Conservation (phyloP, 2,888 invertebrate genomes). For the Coremacera marginata region DNA sequence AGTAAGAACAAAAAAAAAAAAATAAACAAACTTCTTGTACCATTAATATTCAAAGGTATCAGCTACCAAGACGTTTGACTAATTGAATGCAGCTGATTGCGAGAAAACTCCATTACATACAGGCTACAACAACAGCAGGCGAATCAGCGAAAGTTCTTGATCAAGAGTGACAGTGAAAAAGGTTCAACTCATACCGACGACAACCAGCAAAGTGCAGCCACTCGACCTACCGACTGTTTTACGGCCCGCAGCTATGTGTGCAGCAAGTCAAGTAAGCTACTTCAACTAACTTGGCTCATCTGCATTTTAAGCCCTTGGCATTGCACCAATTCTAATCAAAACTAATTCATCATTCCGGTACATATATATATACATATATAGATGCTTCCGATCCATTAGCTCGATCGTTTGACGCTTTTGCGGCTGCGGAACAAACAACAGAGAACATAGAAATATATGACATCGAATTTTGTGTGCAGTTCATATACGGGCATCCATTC, state of each 20-base stretch:
- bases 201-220: slow-evolving; percentile 6
- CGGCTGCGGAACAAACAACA: background rate
- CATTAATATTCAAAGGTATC: slow-evolving; percentile 59
- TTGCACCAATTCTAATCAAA: slow-evolving; percentile 49
- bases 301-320: slow-evolving; percentile 18
- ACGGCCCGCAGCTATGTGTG: background rate
- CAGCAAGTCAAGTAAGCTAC: background rate
- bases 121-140: slow-evolving; percentile 4
- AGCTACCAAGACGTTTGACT: slow-evolving; percentile 59
- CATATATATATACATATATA: slow-evolving; percentile 24
- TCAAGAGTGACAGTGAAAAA: slow-evolving; percentile 38
- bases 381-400: slow-evolving; percentile 60
- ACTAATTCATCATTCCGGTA: slow-evolving; percentile 50
- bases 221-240: background rate
- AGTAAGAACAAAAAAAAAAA: background rate
- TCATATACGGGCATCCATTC: background rate
- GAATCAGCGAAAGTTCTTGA: slow-evolving; percentile 58
- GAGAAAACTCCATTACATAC: slow-evolving; percentile 36
- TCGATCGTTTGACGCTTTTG: slow-evolving; percentile 18
- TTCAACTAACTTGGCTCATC: background rate
- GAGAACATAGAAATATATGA: slow-evolving; percentile 17
- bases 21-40: slow-evolving; percentile 28
- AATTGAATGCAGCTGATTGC: slow-evolving; percentile 60
- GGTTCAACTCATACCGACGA: slow-evolving; percentile 18
- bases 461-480: slow-evolving; percentile 30